phyloP scores from a whole-genome alignment of 1,140 invertebrate genomes.

The Thrips palmi region DNA sequence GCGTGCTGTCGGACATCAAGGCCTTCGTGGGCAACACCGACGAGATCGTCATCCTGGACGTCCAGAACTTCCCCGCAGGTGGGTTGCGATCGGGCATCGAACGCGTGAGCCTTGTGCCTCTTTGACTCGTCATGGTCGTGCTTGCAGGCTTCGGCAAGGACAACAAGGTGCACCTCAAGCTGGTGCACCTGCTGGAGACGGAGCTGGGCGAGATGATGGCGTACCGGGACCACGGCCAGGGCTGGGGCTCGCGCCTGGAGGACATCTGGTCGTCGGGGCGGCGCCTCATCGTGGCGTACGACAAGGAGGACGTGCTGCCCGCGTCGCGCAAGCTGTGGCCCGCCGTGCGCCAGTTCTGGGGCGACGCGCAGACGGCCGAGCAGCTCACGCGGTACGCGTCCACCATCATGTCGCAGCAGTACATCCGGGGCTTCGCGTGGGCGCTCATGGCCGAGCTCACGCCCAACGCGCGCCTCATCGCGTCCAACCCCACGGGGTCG shows the following conservation, averaged over 20 bases:
- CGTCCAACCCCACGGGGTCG: conserved; percentile 25
- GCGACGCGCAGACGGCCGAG: conserved; percentile 29
- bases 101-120: too few species aligned
- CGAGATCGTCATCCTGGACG: conserved; percentile 41
- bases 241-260: conserved; percentile 26
- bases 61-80: conserved; percentile 40
- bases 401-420: too few species aligned
- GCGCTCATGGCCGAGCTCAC: conserved; percentile 46
- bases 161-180: conserved; percentile 24
- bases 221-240: conserved; percentile 23
- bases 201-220: conserved; percentile 28
- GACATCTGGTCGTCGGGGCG: conserved; percentile 30
- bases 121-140: conserved; percentile 12
- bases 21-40: conserved; percentile 35
- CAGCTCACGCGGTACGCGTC: conserved; percentile 28
- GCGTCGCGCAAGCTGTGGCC: conserved; percentile 22
- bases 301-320: conserved; percentile 20
- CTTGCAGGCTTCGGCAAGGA: conserved; percentile 7
- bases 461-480: conserved; percentile 29
- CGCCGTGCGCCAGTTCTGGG: conserved; percentile 36
- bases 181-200: conserved; percentile 28
- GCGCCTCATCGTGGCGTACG: conserved; percentile 36
- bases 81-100: conserved; percentile 15
- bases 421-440: conserved; percentile 23
- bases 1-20: conserved; percentile 30